Evolutionary conservation across 2,113 vertebrate species (phyloP).

Genomic region (Cacatua alba): DNA sequence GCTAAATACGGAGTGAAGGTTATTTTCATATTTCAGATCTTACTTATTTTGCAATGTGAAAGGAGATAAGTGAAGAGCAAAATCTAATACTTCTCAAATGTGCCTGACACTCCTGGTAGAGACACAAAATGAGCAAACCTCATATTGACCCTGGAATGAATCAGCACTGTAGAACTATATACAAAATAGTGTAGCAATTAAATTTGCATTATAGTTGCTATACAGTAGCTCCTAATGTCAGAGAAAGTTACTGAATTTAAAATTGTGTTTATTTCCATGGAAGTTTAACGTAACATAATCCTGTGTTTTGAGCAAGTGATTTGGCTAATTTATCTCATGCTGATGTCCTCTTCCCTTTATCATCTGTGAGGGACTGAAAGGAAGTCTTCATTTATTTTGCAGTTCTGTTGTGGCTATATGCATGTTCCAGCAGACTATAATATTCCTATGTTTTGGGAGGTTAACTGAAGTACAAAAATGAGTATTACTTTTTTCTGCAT

Average conservation of each 20-base stretch:
- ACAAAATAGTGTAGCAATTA: not conserved
- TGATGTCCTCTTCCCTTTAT: not conserved
- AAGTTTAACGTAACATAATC: not conserved
- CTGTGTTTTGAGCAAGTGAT: not conserved
- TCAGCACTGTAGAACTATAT: not conserved
- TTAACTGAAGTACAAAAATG: constrained; percentile 20
- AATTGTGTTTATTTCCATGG: not conserved
- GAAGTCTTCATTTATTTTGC: not conserved
- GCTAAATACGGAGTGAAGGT: constrained; percentile 31
- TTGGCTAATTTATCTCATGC: not conserved
- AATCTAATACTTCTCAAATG: not conserved
- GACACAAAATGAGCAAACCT: not conserved
- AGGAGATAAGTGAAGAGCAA: not conserved
- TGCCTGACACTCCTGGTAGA: not conserved
- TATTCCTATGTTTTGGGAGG: not conserved
- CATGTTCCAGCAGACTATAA: not conserved
- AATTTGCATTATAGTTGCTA: not conserved
- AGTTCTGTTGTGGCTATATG: not conserved
- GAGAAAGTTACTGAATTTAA: not conserved
- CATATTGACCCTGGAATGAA: not conserved
- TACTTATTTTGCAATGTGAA: not conserved
- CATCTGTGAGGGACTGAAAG: not conserved
- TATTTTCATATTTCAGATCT: not conserved
- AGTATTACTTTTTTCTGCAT: not conserved
- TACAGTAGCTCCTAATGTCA: not conserved